Base-by-base conservation (phyloP, 2,888 invertebrate genomes). In the Oligia strigilis region DNA sequence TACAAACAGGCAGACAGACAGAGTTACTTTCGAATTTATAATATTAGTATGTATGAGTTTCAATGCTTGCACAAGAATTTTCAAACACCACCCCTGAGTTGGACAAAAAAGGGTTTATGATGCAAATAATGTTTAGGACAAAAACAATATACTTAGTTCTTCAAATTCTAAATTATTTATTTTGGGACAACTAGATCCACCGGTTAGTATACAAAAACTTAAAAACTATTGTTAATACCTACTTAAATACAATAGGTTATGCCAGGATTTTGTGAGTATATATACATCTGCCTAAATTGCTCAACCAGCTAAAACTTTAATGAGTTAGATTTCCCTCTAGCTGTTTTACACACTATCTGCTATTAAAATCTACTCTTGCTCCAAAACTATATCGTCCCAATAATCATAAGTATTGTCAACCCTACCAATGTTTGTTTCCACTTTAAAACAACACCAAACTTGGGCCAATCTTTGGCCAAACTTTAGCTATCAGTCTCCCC, bases 401-500 rank as follows among this genome's bases (percentile, higher is more conserved):
- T 40, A 64, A 77, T 66, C 70, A 36, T 72, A 70, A 72, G 80
- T 75, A 84, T 73, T 72, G 76, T 40, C 77, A 75, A 80, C 85
- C 83, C 86, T 62, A 55, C 72, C 76, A 58, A 60, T 82, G 74
- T 85, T 85, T 86, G 86, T 85, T 64, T 11, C 40, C 19, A 85
- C 87, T 84, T 87, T 78, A 84, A 87, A 87, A 76, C 76, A 83
- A 76, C 66, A 79, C 69, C 11, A 9, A 55, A 73, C 46, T 80
- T 66, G 29, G 73, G 1, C 62, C 75, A 81, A 85, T 81, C 81
- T 84, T 83, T 80, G 80, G 60, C 60, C 75, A 66, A 85, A 86
- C n/a, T 87, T 86, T 66, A 60, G 46, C 75, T 87, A 87, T 87
- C 87, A 70, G 29, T 85, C 78, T 82, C 85, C 84, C 84, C 77